phyloP scores from a whole-genome alignment of 2,797 vertebrate genomes.

The Neostethus bicornis region DNA sequence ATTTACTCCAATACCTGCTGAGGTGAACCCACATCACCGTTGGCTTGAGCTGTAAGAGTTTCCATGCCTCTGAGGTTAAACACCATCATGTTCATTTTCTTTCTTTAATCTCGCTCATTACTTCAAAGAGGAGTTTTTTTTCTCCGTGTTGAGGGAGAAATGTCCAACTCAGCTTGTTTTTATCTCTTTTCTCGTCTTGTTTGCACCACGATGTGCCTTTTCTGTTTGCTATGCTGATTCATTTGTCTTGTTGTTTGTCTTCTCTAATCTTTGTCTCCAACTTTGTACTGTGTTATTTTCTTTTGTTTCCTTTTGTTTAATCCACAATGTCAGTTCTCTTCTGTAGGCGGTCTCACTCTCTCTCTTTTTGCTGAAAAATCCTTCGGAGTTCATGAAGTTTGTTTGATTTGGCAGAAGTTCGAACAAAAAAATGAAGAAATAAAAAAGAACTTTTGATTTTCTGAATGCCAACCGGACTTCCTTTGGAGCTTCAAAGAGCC shows the following conservation, averaged over 20 bases:
- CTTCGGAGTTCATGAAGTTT: constrained; percentile 45
- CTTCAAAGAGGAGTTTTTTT: constrained; percentile 13
- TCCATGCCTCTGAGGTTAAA: constrained; percentile 13
- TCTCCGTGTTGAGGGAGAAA: constrained; percentile 30
- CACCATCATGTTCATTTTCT: constrained; percentile 23
- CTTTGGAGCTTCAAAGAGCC: constrained; percentile 36
- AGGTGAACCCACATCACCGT: constrained; percentile 45
- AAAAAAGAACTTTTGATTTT: constrained; percentile 33
- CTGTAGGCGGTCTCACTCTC: constrained; percentile 47
- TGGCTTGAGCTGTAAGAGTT: constrained; percentile 23
- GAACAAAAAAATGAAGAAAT: constrained; percentile 37
- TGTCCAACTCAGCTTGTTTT: constrained; percentile 16
- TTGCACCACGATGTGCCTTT: constrained; percentile 54
- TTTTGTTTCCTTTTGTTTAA: constrained; percentile 18
- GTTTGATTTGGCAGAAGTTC: constrained; percentile 46
- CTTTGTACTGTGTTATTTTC: constrained; percentile 36
- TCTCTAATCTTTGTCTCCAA: constrained; percentile 52
- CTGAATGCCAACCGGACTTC: constrained; percentile 33
- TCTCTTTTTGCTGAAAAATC: constrained; percentile 53
- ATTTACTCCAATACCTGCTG: constrained; percentile 45
- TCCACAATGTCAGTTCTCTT: constrained; percentile 42
- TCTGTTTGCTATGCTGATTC: constrained; percentile 61
- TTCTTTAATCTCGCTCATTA: constrained; percentile 4
- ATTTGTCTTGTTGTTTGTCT: constrained; percentile 63
- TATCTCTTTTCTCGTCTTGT: constrained; percentile 46